Conservation (phyloP, 2,888 invertebrate species). For the Tortrix viridana region DNA sequence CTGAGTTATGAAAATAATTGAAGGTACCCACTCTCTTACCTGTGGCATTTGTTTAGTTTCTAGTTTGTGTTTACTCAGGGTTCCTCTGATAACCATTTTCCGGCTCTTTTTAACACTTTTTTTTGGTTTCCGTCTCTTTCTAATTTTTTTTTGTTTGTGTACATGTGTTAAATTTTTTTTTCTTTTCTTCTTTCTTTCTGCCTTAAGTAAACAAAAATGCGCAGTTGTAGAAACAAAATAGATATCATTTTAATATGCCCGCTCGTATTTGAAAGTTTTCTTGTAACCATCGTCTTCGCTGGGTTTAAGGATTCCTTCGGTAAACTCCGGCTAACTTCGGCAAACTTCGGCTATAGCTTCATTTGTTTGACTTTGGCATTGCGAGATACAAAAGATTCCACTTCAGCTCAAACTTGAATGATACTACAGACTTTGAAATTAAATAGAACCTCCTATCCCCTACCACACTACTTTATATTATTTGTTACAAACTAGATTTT, state of each 20-base stretch:
- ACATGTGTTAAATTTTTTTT: too few relatives aligned
- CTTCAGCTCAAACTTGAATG: conserved; percentile 1
- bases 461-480: not conserved
- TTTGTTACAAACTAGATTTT: not conserved
- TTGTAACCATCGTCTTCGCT: conserved; percentile 2
- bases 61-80: too few relatives aligned
- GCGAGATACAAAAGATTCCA: conserved; percentile 23
- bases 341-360: conserved; percentile 21
- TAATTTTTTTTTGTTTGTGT: too few relatives aligned
- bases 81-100: too few relatives aligned
- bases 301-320: conserved; percentile 31
- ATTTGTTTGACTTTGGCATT: conserved; percentile 32
- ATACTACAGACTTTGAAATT: not conserved
- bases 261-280: conserved; percentile 10
- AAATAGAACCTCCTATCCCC: not conserved
- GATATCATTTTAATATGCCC: conserved; percentile 12
- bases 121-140: too few relatives aligned
- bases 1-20: too few relatives aligned
- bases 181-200: too few relatives aligned
- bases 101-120: too few relatives aligned
- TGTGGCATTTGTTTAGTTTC: too few relatives aligned
- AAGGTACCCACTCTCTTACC: too few relatives aligned
- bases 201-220: too few relatives aligned
- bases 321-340: conserved; percentile 23
- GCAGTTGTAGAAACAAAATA: not conserved